Evolutionary conservation across 2,888 invertebrate species (phyloP).

Genomic region (Cephus runcator): DNA sequence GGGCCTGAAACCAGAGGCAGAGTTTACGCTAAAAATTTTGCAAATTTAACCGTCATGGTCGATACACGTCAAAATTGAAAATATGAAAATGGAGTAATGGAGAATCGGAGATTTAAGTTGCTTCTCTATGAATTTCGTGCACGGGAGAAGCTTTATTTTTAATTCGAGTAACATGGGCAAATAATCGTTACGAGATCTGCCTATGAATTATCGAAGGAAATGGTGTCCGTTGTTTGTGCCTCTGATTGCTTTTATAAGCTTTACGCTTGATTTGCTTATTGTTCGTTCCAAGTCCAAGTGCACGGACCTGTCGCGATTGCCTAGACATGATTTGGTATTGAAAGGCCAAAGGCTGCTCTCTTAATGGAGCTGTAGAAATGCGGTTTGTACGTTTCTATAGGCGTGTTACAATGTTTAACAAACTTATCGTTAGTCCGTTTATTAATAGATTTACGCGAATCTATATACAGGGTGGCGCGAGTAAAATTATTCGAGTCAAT

Average conservation of each 20-base stretch:
- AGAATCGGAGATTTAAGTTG: not conserved
- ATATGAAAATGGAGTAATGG: no score
- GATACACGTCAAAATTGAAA: not conserved
- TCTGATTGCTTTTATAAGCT: not conserved
- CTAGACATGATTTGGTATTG: not conserved
- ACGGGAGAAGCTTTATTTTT: not conserved
- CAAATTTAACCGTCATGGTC: not conserved
- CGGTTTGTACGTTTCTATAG: not conserved
- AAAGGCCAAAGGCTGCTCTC: not conserved
- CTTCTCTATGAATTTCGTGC: not conserved
- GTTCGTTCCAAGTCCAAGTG: constrained; percentile 7
- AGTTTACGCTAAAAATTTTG: not conserved
- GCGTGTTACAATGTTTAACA: not conserved
- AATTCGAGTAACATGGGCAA: not conserved
- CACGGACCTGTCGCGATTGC: constrained; percentile 1
- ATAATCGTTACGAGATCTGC: not conserved
- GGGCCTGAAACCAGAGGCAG: not conserved
- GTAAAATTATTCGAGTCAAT: not conserved
- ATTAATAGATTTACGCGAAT: not conserved
- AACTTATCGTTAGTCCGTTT: not conserved
- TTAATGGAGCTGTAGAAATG: not conserved
- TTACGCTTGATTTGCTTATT: constrained; percentile 10
- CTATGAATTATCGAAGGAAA: not conserved
- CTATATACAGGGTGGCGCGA: not conserved
- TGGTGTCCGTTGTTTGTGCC: not conserved